A percentile compares a stretch with the other conserved stretches of the same genome.
Evolutionary conservation across 2,113 vertebrate genomes (phyloP).

Genomic region (Fulica atra): DNA sequence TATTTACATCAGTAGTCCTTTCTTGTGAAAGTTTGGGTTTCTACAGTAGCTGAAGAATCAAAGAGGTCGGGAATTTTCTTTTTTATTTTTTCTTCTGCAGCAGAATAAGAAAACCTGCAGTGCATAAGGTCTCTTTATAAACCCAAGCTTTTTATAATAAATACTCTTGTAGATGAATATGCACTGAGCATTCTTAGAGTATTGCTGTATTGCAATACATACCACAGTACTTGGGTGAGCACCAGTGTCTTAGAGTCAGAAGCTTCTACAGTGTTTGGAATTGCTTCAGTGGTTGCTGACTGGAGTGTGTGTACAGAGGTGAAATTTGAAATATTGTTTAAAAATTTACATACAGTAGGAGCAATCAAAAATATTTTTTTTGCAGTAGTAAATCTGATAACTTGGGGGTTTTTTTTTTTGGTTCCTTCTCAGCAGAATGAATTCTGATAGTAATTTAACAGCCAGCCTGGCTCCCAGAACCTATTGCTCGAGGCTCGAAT

Average conservation of each 20-base stretch:
- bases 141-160: not conserved
- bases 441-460: not conserved
- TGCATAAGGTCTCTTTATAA: not conserved
- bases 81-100: not conserved
- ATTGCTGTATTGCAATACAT: not conserved
- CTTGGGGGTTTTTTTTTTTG: not conserved
- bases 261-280: not conserved
- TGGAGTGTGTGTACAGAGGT: not conserved
- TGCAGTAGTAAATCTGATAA: not conserved
- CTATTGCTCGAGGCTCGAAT: not conserved
- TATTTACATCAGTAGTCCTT: not conserved
- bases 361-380: not conserved
- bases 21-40: not conserved
- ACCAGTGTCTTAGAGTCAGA: not conserved
- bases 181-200: not conserved
- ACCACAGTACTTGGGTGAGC: accelerated
- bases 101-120: not conserved
- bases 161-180: not conserved
- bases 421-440: not conserved
- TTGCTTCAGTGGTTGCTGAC: not conserved
- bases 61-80: not conserved
- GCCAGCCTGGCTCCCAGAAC: not conserved
- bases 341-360: not conserved
- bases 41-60: not conserved
- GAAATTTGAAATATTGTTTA: not conserved